Evolutionary conservation across 2,888 invertebrate species (phyloP).

Genomic region (Nineta flava): DNA sequence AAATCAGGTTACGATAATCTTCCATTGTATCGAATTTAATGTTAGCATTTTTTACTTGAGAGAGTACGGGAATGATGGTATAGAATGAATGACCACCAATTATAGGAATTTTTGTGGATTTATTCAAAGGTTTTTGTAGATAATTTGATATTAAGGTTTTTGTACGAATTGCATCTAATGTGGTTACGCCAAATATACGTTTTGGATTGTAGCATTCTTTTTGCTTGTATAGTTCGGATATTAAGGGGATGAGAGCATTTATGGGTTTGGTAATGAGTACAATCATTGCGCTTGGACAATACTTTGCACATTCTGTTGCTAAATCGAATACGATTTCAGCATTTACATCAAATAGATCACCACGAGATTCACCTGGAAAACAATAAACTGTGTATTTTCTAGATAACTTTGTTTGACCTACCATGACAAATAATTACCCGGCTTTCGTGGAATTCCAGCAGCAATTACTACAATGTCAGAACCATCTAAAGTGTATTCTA

Average conservation of each 20-base stretch:
- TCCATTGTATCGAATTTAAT: constrained; percentile 60
- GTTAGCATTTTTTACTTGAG: constrained; percentile 64
- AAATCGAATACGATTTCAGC: constrained; percentile 90
- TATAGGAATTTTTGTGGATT: constrained; percentile 73
- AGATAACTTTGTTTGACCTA: no score
- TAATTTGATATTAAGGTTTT: constrained; percentile 83
- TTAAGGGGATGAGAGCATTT: constrained; percentile 96
- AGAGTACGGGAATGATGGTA: constrained; percentile 93
- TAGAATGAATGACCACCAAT: constrained; percentile 97
- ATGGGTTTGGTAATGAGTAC: constrained; percentile 98
- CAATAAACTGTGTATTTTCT: no score
- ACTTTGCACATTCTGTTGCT: constrained; percentile 58
- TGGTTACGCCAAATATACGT: constrained; percentile 89
- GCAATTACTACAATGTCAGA: constrained; percentile 69
- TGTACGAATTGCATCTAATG: constrained; percentile 89
- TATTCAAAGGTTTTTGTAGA: constrained; percentile 74
- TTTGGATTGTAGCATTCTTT: constrained; percentile 81
- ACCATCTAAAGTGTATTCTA: constrained; percentile 62
- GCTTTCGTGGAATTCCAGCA: constrained; percentile 96
- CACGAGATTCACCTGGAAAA: constrained; percentile 75
- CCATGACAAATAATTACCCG: no score
- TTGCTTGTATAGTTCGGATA: constrained; percentile 87
- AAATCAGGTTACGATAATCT: constrained; percentile 71
- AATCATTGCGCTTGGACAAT: constrained; percentile 80
- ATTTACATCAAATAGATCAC: constrained; percentile 96